Evolutionary conservation across 2,113 vertebrate species (phyloP), one percentile per base, ranked within the genome.

Genomic region (Channa argus): DNA sequence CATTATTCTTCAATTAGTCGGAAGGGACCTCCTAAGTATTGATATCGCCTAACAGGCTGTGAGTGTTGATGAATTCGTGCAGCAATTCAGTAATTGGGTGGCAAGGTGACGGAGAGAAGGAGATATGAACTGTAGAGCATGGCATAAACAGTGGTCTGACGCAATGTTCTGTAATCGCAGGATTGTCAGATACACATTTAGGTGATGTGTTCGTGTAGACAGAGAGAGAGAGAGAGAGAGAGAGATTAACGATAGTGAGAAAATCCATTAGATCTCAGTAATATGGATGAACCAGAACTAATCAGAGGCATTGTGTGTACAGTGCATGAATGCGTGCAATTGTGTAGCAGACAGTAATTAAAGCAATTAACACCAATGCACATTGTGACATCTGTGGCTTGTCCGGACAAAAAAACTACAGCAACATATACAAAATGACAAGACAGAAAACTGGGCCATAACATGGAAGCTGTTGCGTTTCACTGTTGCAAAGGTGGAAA

Each of bases 311-410:
- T 41, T 12, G 34, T 72, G 51, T 73, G 58, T 76, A 52, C 47
- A 62, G 50, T 77, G 5, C 51, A 34, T 63, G 53, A 53, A 15
- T 49, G 52, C 56, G 55, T 8, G n/a, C 2, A 14, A 46, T 46
- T 63, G 60, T 77, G 65, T 63, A 61, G 64, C 61, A 67, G 77
- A 68, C 59, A 38, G 71, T 82, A 85, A 89, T 84, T 78, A 80
- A 80, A 68, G 49, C 56, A 81, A 87, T 83, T 86, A 89, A 76
- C 58, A 71, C 53, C 66, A 62, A 24, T 36, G 53, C 59, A 74
- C 80, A 85, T 82, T 49, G 63, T 84, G 78, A 79, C 80, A 86
- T 86, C 81, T 89, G 84, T 43, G 79, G 72, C 62, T 60, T 50
- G 61, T 79, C 41, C 44, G 47, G 33, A 10, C 50, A 1, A 12